phyloP scores from a whole-genome alignment of 1,140 invertebrate species.

The Luehdorfia chinensis region DNA sequence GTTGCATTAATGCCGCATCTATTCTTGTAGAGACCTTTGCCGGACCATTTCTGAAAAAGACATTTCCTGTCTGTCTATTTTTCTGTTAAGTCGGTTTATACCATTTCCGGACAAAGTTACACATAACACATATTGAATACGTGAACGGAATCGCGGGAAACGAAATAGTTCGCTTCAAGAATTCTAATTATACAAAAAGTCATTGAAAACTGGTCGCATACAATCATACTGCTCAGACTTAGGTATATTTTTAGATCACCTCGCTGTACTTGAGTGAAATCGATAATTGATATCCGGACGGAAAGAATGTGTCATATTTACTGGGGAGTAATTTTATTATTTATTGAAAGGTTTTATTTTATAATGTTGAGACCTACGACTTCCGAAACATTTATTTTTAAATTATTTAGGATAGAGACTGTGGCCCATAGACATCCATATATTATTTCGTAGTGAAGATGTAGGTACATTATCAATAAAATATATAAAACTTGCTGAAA shows the following conservation, averaged over 20 bases:
- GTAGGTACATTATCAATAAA: no score
- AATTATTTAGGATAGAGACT: no score
- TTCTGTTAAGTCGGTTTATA: conserved; percentile 14
- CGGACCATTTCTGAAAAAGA: not conserved
- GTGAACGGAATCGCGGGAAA: conserved; percentile 16
- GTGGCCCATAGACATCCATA: no score
- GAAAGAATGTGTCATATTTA: no score
- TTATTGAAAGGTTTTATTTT: no score
- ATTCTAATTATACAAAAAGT: conserved; percentile 24
- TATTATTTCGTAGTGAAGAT: no score
- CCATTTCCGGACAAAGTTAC: conserved; percentile 14
- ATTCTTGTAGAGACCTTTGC: conserved; percentile 1
- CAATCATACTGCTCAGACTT: not conserved
- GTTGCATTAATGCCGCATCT: no score
- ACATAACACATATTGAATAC: conserved; percentile 13
- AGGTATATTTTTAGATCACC: conserved; percentile 10
- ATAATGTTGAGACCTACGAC: no score
- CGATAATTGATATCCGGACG: not conserved
- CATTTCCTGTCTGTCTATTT: conserved; percentile 9
- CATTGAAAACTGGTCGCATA: conserved; percentile 10
- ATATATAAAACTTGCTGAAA: no score
- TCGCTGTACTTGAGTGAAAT: not conserved
- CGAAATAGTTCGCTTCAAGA: conserved; percentile 24
- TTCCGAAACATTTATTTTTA: no score
- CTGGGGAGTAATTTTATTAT: no score